A percentile compares a stretch with the other conserved stretches of the same genome.
Conservation (phyloP, 2,888 invertebrate species). For the Sinotaia quadrata region DNA sequence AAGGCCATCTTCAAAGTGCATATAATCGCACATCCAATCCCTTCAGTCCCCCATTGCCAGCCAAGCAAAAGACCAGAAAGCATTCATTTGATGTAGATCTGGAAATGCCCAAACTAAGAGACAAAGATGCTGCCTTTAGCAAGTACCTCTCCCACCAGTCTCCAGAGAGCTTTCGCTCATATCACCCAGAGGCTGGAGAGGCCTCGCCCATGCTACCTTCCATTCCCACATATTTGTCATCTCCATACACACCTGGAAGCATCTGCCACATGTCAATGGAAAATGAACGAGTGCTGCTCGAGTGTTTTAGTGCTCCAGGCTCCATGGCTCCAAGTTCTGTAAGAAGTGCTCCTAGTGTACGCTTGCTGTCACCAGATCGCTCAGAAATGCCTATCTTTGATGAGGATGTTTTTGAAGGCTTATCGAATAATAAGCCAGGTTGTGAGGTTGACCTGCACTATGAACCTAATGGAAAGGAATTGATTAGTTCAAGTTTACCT, state of each 20-base stretch:
- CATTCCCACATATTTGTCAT: slow-evolving; percentile 2
- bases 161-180: neutral
- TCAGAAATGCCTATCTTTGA: slow-evolving; percentile 5
- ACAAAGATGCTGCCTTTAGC: neutral
- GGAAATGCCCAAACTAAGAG: neutral
- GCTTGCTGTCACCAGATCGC: slow-evolving; percentile 15
- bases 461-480: neutral
- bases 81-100: slow-evolving; percentile 8
- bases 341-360: slow-evolving; percentile 22
- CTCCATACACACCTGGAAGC: slow-evolving; percentile 19
- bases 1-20: neutral
- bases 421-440: slow-evolving; percentile 1
- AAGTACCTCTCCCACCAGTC: neutral
- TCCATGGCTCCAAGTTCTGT: slow-evolving; percentile 27
- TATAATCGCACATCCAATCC: neutral
- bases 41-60: neutral
- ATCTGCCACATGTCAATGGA: slow-evolving; percentile 25
- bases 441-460: neutral
- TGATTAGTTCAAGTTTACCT: neutral
- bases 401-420: slow-evolving; percentile 15
- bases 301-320: slow-evolving; percentile 23
- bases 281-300: slow-evolving; percentile 22
- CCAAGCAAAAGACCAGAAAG: neutral
- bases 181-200: slow-evolving; percentile 1
- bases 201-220: slow-evolving; percentile 23